Evolutionary conservation across 2,888 invertebrate species (phyloP).

Genomic region (Cataglyphis rosenhaueri): DNA sequence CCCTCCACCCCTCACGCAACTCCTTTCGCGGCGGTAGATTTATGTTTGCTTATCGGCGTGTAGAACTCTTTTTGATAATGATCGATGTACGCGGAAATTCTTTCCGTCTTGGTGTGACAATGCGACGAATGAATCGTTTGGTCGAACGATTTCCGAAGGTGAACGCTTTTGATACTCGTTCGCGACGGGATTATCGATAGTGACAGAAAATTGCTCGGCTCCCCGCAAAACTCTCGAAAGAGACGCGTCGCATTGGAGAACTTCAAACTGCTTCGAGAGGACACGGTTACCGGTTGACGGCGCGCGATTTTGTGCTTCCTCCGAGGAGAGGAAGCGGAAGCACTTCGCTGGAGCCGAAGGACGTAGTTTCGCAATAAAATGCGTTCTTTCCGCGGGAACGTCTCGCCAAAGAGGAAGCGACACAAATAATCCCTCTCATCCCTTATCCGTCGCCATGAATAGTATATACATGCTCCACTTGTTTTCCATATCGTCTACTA

Average conservation of each 20-base stretch:
- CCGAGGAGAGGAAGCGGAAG: slow-evolving; percentile 40
- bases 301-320: slow-evolving; percentile 36
- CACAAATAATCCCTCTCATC: slow-evolving; percentile 38
- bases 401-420: slow-evolving; percentile 16
- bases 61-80: slow-evolving; percentile 33
- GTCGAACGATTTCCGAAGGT: not conserved
- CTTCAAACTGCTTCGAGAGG: slow-evolving; percentile 4
- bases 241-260: not conserved
- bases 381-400: slow-evolving; percentile 38
- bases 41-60: slow-evolving; percentile 54
- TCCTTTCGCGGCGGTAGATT: slow-evolving; percentile 44
- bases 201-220: slow-evolving; percentile 24
- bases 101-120: not conserved
- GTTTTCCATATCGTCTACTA: slow-evolving; percentile 47
- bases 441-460: slow-evolving; percentile 35
- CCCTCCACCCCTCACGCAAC: not conserved
- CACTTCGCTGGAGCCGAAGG: slow-evolving; percentile 48
- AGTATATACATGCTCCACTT: slow-evolving; percentile 34
- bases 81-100: slow-evolving; percentile 9
- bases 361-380: slow-evolving; percentile 52
- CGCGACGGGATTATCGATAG: slow-evolving; percentile 13
- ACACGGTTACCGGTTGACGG: slow-evolving; percentile 39
- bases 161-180: not conserved
- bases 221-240: not conserved
- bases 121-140: slow-evolving; percentile 25